Conservation (phyloP, 2,113 vertebrate species). For the Erythrocercus mccallii region DNA sequence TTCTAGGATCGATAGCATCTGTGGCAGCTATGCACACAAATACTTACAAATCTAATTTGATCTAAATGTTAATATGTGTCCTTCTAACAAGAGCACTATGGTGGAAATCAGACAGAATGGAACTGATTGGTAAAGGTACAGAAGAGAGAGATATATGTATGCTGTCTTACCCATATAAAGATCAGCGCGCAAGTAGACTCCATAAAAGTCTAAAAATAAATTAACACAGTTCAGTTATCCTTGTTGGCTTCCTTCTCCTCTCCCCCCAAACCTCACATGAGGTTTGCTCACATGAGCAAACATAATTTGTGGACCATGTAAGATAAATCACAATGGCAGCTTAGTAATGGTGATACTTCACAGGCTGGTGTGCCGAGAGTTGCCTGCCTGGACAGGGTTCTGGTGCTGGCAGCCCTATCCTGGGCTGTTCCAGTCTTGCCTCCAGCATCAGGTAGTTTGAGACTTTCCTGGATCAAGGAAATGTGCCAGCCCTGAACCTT, state of each 20-base stretch:
- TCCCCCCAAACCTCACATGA: neutral
- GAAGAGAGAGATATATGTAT: neutral
- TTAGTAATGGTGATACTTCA: accelerated
- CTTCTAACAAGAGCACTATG: neutral
- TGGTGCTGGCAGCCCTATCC: neutral
- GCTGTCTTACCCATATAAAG: slow-evolving; percentile 30
- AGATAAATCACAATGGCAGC: neutral
- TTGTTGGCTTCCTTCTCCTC: neutral
- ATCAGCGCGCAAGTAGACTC: neutral
- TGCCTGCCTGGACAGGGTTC: accelerated
- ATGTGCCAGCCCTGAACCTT: neutral
- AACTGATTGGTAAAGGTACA: neutral
- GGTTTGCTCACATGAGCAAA: no score
- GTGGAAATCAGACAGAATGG: neutral
- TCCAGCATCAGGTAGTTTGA: neutral
- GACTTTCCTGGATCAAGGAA: neutral
- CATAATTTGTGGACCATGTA: neutral
- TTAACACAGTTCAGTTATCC: slow-evolving; percentile 7
- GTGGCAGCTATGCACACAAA: neutral
- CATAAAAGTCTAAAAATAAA: slow-evolving; percentile 39
- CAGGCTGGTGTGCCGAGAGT: accelerated
- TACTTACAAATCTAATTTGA: neutral
- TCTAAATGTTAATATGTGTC: neutral
- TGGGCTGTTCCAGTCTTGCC: neutral
- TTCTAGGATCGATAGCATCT: neutral